A percentile compares a stretch with the other conserved stretches of the same genome.
phyloP scores from a whole-genome alignment of 1,140 invertebrate species.

The Drosophila ficusphila region DNA sequence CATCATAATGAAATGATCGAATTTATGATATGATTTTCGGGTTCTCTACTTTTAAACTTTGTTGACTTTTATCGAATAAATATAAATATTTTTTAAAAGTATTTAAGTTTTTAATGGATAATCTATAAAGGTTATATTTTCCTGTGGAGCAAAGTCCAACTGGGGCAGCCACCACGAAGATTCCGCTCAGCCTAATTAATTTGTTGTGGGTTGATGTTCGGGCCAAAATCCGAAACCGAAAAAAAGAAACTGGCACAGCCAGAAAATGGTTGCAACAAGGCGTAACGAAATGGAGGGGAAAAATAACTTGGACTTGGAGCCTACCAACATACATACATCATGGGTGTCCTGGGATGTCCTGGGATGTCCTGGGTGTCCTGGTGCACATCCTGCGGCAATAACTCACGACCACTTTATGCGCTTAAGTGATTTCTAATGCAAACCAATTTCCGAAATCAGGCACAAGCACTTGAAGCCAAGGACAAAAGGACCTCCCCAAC shows the following conservation, averaged over 20 bases:
- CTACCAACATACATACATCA: too few relatives aligned
- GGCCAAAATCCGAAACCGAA: not conserved
- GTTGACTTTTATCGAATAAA: too few relatives aligned
- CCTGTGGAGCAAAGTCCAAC: not conserved
- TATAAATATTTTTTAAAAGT: too few relatives aligned
- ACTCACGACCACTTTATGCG: conserved; percentile 81
- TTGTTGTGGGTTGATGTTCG: conserved; percentile 41
- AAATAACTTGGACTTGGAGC: too few relatives aligned
- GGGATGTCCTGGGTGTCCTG: conserved; percentile 36
- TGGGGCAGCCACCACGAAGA: not conserved
- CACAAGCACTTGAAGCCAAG: conserved; percentile 74
- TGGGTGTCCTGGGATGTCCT: too few relatives aligned
- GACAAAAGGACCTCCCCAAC: conserved; percentile 33
- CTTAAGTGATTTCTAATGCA: conserved; percentile 83
- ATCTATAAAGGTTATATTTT: not conserved
- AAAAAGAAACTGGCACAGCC: not conserved
- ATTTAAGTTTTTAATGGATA: too few relatives aligned
- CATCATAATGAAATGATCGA: too few relatives aligned
- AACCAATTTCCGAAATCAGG: conserved; percentile 82
- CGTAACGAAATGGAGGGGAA: conserved; percentile 1
- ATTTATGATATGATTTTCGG: too few relatives aligned
- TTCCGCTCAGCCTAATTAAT: conserved; percentile 58
- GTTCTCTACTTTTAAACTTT: too few relatives aligned
- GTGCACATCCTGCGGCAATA: conserved; percentile 78
- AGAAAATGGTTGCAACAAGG: conserved; percentile 10